Percentiles rank a stretch among this genome's conserved stretches.
Evolutionary conservation across 2,113 vertebrate species (phyloP).

Genomic region (Cathartes aura): DNA sequence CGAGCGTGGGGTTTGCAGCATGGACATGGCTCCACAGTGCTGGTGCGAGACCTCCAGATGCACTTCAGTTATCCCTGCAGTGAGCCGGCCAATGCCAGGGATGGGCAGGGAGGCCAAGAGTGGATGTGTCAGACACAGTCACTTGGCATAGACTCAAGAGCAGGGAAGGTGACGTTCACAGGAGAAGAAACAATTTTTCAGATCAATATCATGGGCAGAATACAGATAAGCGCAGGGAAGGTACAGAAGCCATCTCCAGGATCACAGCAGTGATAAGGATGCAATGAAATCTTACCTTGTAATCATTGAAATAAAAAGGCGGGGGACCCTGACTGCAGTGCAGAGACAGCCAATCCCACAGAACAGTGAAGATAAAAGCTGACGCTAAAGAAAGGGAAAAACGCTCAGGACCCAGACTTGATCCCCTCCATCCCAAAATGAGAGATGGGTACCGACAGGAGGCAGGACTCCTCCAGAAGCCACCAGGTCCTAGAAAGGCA

Average conservation of each 20-base stretch:
- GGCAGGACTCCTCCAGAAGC: not conserved
- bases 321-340: not conserved
- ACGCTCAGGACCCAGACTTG: not conserved
- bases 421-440: not conserved
- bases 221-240: not conserved
- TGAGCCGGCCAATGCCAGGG: not conserved
- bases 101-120: not conserved
- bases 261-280: not conserved
- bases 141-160: not conserved
- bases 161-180: not conserved
- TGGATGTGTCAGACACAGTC: not conserved
- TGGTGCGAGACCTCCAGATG: not conserved
- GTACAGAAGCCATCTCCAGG: not conserved
- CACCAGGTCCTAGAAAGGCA: not conserved
- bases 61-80: not conserved
- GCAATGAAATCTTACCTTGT: not conserved
- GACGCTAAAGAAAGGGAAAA: not conserved
- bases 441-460: not conserved
- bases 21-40: accelerated
- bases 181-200: not conserved
- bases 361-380: not conserved
- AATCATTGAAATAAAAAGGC: not conserved
- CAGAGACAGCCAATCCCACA: not conserved
- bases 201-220: not conserved
- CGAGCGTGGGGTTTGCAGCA: not conserved